Conservation (phyloP, 2,113 vertebrate species). For the Dryoscopus gambensis region DNA sequence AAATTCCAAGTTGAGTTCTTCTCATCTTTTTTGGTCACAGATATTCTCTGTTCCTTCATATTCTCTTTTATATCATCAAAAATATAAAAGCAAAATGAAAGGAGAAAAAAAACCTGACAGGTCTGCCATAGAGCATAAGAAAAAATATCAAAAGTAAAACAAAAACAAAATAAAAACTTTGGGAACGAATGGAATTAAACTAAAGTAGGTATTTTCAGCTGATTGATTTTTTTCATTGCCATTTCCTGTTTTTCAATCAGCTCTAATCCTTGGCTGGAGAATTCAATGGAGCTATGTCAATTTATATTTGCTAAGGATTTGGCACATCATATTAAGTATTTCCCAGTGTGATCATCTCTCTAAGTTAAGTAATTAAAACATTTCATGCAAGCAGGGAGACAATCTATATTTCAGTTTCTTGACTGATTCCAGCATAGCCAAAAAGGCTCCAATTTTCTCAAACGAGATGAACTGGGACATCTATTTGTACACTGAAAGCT, state of each 20-base stretch:
- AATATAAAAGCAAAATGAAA: not conserved
- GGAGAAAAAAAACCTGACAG: not conserved
- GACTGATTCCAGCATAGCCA: not conserved
- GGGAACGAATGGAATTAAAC: not conserved
- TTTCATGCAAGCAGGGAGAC: constrained; percentile 19
- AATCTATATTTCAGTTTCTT: constrained; percentile 7
- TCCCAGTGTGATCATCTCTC: constrained; percentile 35
- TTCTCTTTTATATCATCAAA: not conserved
- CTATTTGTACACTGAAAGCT: not conserved
- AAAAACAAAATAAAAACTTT: not conserved
- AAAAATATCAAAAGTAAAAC: not conserved
- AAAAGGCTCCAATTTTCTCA: not conserved
- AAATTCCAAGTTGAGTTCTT: not conserved
- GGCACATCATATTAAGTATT: constrained; percentile 23
- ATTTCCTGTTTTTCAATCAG: constrained; percentile 29
- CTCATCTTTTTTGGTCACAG: not conserved
- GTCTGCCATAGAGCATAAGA: not conserved
- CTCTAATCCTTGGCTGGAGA: constrained; percentile 10
- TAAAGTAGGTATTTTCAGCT: not conserved
- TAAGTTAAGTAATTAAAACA: constrained; percentile 53
- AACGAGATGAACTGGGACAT: constrained; percentile 1
- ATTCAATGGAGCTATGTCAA: constrained; percentile 5
- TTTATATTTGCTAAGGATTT: constrained; percentile 49
- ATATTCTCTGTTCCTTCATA: not conserved
- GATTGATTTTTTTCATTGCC: not conserved